Evolutionary conservation across 2,888 invertebrate genomes (phyloP), one percentile per base, ranked within the genome.

Genomic region (Calameuta filiformis): DNA sequence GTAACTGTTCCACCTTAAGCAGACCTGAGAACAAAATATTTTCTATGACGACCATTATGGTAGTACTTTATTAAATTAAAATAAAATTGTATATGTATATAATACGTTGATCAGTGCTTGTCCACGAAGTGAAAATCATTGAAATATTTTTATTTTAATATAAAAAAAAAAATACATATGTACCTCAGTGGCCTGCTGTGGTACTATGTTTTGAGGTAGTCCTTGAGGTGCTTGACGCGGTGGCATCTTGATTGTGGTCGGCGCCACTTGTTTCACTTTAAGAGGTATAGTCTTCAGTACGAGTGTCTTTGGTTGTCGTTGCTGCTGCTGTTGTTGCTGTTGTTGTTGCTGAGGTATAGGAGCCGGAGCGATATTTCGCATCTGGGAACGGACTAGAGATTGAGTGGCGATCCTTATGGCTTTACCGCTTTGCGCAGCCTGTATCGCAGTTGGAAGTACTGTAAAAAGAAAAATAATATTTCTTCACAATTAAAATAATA

Each of bases 1-100:
- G 91, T 96, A 96, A 85, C 96, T 96, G 91, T 96, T 96, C 96
- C 96, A 96, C 87, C 96, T 93, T 75, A 96, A 94, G 89, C 95
- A 95, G 85, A 95, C 95, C 92, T 95, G 94, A 69, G 83, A 82
- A 35, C 76, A 56, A 56, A 56, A 56, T 23, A 56, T 56, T 56
- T 56, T 23, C 6, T 23, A 56, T 56, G 6, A 56, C 56, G 9
- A 9, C 23, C 56, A 23, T 56, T 23, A 56, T 9, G 1, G 23
- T 56, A 9, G 23, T 23, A 23, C 9, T 23, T 56, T 56, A 56
- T 56, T 56, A 56, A 56, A 56, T 23, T 9, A 23, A 56, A 56
- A 56, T 31, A 31, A 23, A 56, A 6, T 23, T 0, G 1, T 40
- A 40, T 56, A 56, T 56, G 9, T 23, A 23, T 23, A 23, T 56